Conservation (phyloP, 2,888 invertebrate species). For the Athalia circularis region DNA sequence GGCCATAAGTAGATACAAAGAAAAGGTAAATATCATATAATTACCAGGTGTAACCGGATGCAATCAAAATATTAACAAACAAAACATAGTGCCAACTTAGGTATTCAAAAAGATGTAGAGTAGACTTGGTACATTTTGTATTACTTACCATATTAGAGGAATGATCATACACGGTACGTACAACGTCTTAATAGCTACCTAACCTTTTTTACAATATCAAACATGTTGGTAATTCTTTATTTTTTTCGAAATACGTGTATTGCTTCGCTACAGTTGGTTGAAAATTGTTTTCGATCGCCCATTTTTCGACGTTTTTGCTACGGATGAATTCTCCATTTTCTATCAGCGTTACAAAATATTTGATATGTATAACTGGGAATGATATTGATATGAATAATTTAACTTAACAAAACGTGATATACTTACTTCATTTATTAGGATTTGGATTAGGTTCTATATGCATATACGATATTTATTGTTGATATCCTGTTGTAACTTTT, state of each 20-base stretch:
- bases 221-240: too few relatives aligned
- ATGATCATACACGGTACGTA: not conserved
- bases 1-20: too few relatives aligned
- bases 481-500: not conserved
- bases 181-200: not conserved
- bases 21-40: too few relatives aligned
- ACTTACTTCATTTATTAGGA: constrained; percentile 4
- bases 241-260: too few relatives aligned
- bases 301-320: not conserved
- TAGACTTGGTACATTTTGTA: constrained; percentile 1
- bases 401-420: constrained; percentile 18
- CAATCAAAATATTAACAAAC: not conserved
- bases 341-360: not conserved
- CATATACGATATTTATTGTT: not conserved
- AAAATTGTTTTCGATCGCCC: not conserved
- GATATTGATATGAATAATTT: constrained; percentile 3
- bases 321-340: not conserved
- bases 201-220: not conserved
- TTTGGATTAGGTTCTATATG: not conserved
- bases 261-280: too few relatives aligned
- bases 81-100: not conserved
- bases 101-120: not conserved
- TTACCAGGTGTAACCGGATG: too few relatives aligned
- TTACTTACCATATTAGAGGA: not conserved
- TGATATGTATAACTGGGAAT: not conserved